A percentile compares a stretch with the other conserved stretches of the same genome.
Evolutionary conservation across 2,113 vertebrate species (phyloP).

Genomic region (Platichthys flesus): DNA sequence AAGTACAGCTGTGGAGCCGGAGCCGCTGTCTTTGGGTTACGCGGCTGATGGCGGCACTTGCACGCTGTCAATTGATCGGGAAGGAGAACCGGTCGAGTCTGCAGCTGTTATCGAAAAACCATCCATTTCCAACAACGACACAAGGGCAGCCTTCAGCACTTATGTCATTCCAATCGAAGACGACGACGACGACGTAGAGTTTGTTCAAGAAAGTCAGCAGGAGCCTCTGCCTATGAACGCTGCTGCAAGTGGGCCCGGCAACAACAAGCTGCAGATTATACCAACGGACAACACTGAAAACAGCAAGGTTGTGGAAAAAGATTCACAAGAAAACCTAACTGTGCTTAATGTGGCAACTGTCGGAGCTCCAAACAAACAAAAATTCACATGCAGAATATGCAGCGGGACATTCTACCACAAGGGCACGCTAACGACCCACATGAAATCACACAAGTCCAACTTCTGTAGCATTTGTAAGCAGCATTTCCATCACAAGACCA

Average conservation of each 20-base stretch:
- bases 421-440: slow-evolving; percentile 70
- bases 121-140: slow-evolving; percentile 33
- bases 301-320: slow-evolving; percentile 4
- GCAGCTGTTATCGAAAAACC: slow-evolving; percentile 28
- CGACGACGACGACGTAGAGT: slow-evolving; percentile 60
- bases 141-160: slow-evolving; percentile 56
- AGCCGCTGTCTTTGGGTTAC: slow-evolving; percentile 16
- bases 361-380: slow-evolving; percentile 11
- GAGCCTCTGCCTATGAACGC: slow-evolving; percentile 14
- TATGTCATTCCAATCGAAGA: slow-evolving; percentile 72
- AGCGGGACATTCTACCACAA: slow-evolving; percentile 66
- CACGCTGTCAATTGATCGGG: slow-evolving; percentile 35
- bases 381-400: slow-evolving; percentile 65
- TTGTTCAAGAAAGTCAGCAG: slow-evolving; percentile 57
- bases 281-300: slow-evolving; percentile 19
- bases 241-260: slow-evolving; percentile 10
- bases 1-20: slow-evolving; percentile 14
- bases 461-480: slow-evolving; percentile 70
- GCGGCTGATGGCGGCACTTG: slow-evolving; percentile 15
- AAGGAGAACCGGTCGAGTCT: slow-evolving; percentile 24
- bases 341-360: slow-evolving; percentile 1
- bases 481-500: slow-evolving; percentile 49
- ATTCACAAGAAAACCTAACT: slow-evolving; percentile 30
- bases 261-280: slow-evolving; percentile 24
- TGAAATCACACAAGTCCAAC: slow-evolving; percentile 70